Evolutionary conservation across 2,888 invertebrate genomes (phyloP).

Genomic region (Magallana nippona): DNA sequence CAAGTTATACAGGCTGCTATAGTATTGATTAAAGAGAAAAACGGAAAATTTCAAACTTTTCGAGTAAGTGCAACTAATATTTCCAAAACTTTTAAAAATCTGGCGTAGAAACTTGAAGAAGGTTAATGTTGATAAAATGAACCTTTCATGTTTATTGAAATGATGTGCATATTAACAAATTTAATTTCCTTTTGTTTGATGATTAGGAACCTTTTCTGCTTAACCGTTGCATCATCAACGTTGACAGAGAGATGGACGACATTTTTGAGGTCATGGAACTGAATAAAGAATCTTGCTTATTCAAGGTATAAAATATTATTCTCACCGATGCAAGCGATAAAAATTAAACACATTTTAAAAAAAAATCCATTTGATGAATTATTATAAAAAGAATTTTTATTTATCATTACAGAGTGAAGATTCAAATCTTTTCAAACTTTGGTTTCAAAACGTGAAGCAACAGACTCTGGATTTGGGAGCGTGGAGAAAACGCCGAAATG

Average conservation of each 20-base stretch:
- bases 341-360: too few relatives aligned
- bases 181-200: background rate
- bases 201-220: constrained; percentile 90
- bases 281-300: constrained; percentile 94
- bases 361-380: too few relatives aligned
- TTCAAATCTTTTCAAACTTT: constrained; percentile 90
- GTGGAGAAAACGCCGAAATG: constrained; percentile 94
- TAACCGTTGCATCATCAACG: constrained; percentile 93
- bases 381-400: constrained; percentile 28
- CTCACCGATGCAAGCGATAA: too few relatives aligned
- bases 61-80: constrained; percentile 82
- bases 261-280: constrained; percentile 97
- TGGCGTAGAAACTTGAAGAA: background rate
- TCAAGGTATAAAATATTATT: constrained; percentile 86
- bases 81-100: background rate
- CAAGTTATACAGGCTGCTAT: constrained; percentile 93
- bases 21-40: constrained; percentile 92
- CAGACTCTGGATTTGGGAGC: constrained; percentile 95
- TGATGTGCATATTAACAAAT: background rate
- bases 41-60: constrained; percentile 90
- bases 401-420: constrained; percentile 90
- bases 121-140: too few relatives aligned
- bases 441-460: constrained; percentile 94
- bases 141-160: too few relatives aligned
- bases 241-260: constrained; percentile 94